These are phyloP conservation scores for Solenodon paradoxus DNA, from an alignment of 2,113 vertebrate genomes.

Conservation along the genomic window DNA sequence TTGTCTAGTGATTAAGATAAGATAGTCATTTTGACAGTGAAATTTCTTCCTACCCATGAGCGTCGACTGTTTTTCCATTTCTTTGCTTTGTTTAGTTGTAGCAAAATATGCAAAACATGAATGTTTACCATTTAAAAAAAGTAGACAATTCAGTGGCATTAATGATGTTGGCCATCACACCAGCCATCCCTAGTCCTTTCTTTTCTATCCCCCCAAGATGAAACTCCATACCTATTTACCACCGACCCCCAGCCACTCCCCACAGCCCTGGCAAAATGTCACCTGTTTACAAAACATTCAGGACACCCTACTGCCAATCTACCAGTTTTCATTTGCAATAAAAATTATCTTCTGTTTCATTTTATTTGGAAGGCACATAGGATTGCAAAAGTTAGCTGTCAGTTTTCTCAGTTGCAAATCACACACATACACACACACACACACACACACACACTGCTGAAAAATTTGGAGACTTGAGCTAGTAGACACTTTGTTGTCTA, in stretches of 20 bases:
- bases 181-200: neutral
- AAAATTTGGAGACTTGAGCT: neutral
- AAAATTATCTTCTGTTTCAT: neutral
- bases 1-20: no score
- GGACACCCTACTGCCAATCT: neutral
- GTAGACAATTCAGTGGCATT: no score
- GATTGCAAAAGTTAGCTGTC: neutral
- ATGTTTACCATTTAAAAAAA: no score
- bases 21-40: no score
- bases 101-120: no score
- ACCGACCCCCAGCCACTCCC: no score
- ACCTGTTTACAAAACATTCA: neutral
- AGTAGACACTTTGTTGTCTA: neutral
- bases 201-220: no score
- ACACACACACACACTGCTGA: accelerated
- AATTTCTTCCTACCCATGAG: no score
- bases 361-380: neutral
- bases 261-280: neutral
- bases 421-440: neutral
- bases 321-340: neutral
- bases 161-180: no score
- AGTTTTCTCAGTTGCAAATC: neutral
- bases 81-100: no score
- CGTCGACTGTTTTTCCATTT: no score
- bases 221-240: no score